Evolutionary conservation across 2,888 invertebrate genomes (phyloP), one percentile per base, ranked within the genome.

Genomic region (Cecidostiba fungosa): DNA sequence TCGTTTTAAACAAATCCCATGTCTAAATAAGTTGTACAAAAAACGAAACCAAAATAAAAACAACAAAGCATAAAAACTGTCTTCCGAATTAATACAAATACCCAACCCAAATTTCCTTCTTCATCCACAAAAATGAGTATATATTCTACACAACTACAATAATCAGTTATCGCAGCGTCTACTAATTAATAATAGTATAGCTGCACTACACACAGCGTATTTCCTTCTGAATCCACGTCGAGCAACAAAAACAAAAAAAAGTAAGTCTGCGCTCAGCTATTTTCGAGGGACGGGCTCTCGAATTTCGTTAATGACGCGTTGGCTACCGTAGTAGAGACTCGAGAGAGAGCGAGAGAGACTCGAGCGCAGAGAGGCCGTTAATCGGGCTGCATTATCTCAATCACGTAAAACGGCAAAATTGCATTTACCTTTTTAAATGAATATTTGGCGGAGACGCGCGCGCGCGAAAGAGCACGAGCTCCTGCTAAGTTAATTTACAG

Each of bases 381-480:
- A 93, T 93, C 93, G 92, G 92, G 89, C 90, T 91, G 92, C 92
- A 93, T 93, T 93, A 93, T 93, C 93, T 93, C 92, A 93, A 93
- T 93, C 93, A 92, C 92, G 93, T 93, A 93, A 93, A 93, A 92
- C 92, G 91, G 92, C 92, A 92, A 93, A 93, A 93, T 93, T 93
- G 92, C 93, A 93, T 93, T 93, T 93, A 93, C 93, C 93, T 93
- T 93, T 93, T 93, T 93, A 93, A 93, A 93, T 93, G 93, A 93
- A 93, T 93, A 93, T 93, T 93, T 93, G 92, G 92, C 91, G 92
- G 89, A 86, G 87, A 87, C 85, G 85, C 85, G 83, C n/a, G 54
- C 54, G 54, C 19, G 54, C 19, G 54, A 54, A n/a, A 54, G 54
- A 59, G 54, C 3, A 16, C 89, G 92, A 59, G 54, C 54, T 59